Evolutionary conservation across 1,140 invertebrate species (phyloP).

Genomic region (Homalodisca vitripennis): DNA sequence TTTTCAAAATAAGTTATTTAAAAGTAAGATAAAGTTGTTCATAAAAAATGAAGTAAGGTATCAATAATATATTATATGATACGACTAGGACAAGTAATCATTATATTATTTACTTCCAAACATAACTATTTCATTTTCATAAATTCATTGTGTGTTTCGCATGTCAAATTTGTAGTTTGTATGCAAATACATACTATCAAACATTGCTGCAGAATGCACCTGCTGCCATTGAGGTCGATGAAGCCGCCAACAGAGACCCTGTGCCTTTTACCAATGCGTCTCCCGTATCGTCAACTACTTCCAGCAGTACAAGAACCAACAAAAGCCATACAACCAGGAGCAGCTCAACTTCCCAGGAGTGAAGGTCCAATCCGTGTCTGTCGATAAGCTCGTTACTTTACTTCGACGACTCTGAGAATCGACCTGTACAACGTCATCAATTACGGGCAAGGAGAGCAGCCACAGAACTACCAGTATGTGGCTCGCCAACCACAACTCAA

Average conservation of each 20-base stretch:
- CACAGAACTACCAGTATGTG: neutral
- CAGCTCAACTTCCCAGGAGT: neutral
- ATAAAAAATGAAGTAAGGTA: too few species aligned
- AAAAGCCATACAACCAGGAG: constrained; percentile 52
- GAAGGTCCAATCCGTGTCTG: constrained; percentile 41
- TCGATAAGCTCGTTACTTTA: constrained; percentile 13
- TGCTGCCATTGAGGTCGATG: constrained; percentile 50
- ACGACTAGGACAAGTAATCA: too few species aligned
- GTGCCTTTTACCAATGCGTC: constrained; percentile 53
- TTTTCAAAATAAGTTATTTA: too few species aligned
- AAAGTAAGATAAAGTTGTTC: too few species aligned
- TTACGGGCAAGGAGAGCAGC: constrained; percentile 52
- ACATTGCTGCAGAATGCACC: constrained; percentile 45
- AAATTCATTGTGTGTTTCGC: too few species aligned
- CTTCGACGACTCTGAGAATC: constrained; percentile 48
- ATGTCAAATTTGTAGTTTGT: too few species aligned
- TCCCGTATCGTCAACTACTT: constrained; percentile 54
- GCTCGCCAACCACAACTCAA: constrained; percentile 57
- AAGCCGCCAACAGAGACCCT: constrained; percentile 53
- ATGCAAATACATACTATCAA: too few species aligned
- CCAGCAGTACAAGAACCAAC: constrained; percentile 50
- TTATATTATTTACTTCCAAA: too few species aligned
- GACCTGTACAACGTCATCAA: constrained; percentile 55
- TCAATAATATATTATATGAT: too few species aligned
- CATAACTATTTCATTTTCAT: too few species aligned